Evolutionary conservation across 1,140 invertebrate genomes (phyloP).

Genomic region (Pseudomyrmex pallidus): DNA sequence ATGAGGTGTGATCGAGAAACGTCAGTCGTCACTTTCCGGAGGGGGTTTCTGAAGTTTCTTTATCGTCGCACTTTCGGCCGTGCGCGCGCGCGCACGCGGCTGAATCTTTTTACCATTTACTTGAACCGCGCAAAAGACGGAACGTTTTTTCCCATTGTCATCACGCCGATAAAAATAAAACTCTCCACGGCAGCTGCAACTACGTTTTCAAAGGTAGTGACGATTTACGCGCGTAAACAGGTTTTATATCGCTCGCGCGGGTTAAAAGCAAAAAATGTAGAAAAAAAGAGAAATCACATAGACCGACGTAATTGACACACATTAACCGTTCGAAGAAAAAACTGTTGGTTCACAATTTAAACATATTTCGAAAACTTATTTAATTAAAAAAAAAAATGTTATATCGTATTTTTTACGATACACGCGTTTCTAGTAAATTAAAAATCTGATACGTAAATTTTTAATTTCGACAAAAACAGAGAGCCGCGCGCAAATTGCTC

Average conservation of each 20-base stretch:
- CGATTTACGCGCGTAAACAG: slow-evolving; percentile 40
- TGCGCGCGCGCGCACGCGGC: background rate
- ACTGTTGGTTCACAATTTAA: background rate
- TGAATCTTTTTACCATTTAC: slow-evolving; percentile 33
- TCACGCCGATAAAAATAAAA: slow-evolving; percentile 57
- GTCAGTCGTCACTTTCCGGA: slow-evolving; percentile 36
- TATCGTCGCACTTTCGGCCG: slow-evolving; percentile 39
- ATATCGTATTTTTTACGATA: no score
- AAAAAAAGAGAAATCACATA: no score
- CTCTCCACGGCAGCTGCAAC: background rate
- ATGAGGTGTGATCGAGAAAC: slow-evolving; percentile 39
- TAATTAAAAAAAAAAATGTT: background rate
- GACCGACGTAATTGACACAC: no score
- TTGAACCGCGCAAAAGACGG: slow-evolving; percentile 14
- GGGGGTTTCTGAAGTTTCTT: slow-evolving; percentile 21
- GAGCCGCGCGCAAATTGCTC: no score
- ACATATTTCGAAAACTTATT: background rate
- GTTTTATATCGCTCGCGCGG: background rate
- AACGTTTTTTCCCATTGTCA: background rate
- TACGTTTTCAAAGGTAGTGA: background rate
- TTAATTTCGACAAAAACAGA: no score
- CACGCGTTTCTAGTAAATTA: no score
- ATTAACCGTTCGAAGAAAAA: background rate
- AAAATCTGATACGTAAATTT: no score
- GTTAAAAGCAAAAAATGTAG: background rate